A percentile compares a stretch with the other conserved stretches of the same genome.
Evolutionary conservation across 2,797 vertebrate species (phyloP).

Genomic region (Pempheris klunzingeri): DNA sequence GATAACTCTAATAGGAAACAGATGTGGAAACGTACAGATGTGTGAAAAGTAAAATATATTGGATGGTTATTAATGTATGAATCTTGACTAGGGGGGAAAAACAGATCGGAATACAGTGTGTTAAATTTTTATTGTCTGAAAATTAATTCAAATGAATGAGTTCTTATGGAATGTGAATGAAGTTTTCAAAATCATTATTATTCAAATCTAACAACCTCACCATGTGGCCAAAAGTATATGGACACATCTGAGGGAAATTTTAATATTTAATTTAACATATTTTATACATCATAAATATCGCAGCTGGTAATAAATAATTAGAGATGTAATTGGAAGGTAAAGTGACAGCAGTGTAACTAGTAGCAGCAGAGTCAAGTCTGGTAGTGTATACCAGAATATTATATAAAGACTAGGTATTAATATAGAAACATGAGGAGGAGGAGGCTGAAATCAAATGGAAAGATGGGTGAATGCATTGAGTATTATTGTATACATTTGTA

Average conservation of each 20-base stretch:
- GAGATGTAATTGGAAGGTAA: no score
- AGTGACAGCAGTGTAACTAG: no score
- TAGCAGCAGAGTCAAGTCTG: no score
- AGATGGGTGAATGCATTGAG: not conserved
- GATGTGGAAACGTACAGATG: not conserved
- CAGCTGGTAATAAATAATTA: no score
- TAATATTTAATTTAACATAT: no score
- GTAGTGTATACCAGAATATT: no score
- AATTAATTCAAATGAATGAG: not conserved
- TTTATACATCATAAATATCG: no score
- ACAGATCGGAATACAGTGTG: no score
- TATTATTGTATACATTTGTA: not conserved
- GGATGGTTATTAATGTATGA: constrained; percentile 20
- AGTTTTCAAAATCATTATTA: not conserved
- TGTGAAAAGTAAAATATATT: not conserved
- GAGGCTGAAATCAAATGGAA: no score
- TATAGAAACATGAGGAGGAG: no score
- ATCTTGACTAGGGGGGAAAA: no score
- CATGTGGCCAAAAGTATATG: not conserved
- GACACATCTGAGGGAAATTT: not conserved
- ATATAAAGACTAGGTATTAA: no score
- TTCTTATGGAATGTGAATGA: not conserved
- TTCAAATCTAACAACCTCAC: not conserved
- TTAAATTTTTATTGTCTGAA: not conserved
- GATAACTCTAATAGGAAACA: not conserved